Evolutionary conservation across 1,140 invertebrate genomes (phyloP), one percentile per base, ranked within the genome.

Genomic region (Brachionus asplanchnoidis): DNA sequence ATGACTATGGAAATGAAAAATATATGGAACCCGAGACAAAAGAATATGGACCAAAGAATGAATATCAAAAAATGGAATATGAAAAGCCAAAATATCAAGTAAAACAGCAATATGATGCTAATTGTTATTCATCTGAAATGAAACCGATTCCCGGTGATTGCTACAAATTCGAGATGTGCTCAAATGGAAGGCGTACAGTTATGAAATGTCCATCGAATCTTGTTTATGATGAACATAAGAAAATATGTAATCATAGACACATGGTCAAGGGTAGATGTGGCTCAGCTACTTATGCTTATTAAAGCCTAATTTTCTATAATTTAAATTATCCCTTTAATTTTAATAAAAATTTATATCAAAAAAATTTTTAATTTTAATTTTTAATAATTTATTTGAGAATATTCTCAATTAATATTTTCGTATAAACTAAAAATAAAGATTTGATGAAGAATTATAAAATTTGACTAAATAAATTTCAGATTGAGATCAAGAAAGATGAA

Each of bases 161-260:
- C 42, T 4, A 6, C 17, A 73, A 42, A 73, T 73, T 73, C 42
- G 32, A 73, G 42, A 42, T 73, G 36, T 73, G 68, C 36, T 42
- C 68, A 73, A 73, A 73, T 73, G 68, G 68, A 42, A 17, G 32
- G 17, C 7, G 32, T 0, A 73, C 32, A 20, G 23, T 73, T 17
- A 73, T 73, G 68, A 40, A 36, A 40, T 73, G 68, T 42, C 68
- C 68, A 17, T 20, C 32, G n/a, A 73, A 73, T 42, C 20, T 73
- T 20, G 68, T 73, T 17, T 73, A 42, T 17, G 68, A 73, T 73
- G 68, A 73, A 11, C 32, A 73, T 12, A 73, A 42, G 40, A 73
- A 73, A 46, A 73, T 73, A 42, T 73, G 68, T 73, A 73, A 73
- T 73, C 40, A 40, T 73, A 73, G n/a, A 40, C 68, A 73, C 40